Base-by-base conservation (phyloP, 1,140 invertebrate species). In the Anastrepha ludens region DNA sequence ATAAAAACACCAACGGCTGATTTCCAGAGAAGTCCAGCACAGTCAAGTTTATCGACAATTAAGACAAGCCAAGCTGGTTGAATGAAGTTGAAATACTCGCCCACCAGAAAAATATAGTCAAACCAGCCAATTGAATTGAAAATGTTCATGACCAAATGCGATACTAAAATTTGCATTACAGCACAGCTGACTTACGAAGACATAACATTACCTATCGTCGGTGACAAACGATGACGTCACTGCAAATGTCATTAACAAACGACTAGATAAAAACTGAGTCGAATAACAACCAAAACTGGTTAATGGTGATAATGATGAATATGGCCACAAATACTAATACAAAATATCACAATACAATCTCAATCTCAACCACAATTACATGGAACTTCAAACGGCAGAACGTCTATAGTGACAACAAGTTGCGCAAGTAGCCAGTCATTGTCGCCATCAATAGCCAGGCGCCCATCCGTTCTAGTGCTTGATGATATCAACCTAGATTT, bases 201-300 rank as follows among this genome's bases (percentile, higher is more conserved):
- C 60, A 62, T 13, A 55, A 58, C 74, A 11, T 17, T 62, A 13
- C 4, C 60, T 17, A 47, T n/a, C 47, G 41, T 50, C n/a, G 44
- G 55, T 81, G 74, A 81, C 74, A 81, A 81, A 81, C 74, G 74
- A 81, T 81, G 74, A 81, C 74, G 74, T 81, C 74, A 81, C 74
- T 55, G n/a, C 8, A 5, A 58, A 55, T 55, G 29, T 6, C 20
- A 20, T n/a, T 58, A 29, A 55, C 44, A 81, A 55, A 20, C 39
- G 1, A 41, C 67, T 47, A 74, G 44, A 44, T 74, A 44, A 44
- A 2, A 15, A 3, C 39, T 17, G 13, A 74, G n/a, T 15, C 41
- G 15, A 50, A 41, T 55, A 55, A 9, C n/a, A 81, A 81, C 74
- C 44, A 81, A 81, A 81, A 50, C 74, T 81, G 74, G 74, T 81